Base-by-base conservation (phyloP, 2,888 invertebrate species). In the Resseliella maxima region DNA sequence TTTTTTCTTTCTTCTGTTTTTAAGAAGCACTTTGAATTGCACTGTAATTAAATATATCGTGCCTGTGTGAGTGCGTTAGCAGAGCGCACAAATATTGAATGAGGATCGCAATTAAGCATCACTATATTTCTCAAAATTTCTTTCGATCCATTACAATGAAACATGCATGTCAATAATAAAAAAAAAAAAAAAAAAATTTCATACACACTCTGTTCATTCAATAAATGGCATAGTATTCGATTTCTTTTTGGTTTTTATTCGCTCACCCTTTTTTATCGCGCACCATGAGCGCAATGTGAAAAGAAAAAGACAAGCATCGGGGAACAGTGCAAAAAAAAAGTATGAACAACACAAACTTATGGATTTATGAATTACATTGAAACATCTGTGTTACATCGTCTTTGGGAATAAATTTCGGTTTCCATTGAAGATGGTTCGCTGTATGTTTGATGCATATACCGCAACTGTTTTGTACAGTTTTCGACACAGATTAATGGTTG, bases 401-500 rank as follows among this genome's bases (percentile, higher is more conserved):
- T 72, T 72, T 72, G 31, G 24, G 15, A 72, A n/a, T 8, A 12
- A 72, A 72, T 31, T 59, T 59, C 6, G 59, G 27, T 59, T 24
- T 72, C 27, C 15, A 72, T 72, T 59, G 59, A 59, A 72, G 72
- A 72, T 31, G 59, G 3, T 59, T n/a, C 59, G 59, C 18, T 59
- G 59, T 18, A 24, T 24, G 24, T 6, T n/a, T 24, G 24, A 18
- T 50, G 59, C 24, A 24, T 59, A 24, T 10, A 24, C 59, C 59
- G 24, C 59, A 59, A 10, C n/a, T 6, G 59, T 59, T 59, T 12
- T 72, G 12, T 72, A 15, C 31, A 15, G 72, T 72, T 72, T 72
- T 72, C 72, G 72, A 72, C 72, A 72, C 72, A 72, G 72, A 72
- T 72, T 72, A 72, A 72, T 72, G 72, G 72, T 72, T 35, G 31